phyloP scores from a whole-genome alignment of 1,140 invertebrate species.

The Bathynomus jamesi region DNA sequence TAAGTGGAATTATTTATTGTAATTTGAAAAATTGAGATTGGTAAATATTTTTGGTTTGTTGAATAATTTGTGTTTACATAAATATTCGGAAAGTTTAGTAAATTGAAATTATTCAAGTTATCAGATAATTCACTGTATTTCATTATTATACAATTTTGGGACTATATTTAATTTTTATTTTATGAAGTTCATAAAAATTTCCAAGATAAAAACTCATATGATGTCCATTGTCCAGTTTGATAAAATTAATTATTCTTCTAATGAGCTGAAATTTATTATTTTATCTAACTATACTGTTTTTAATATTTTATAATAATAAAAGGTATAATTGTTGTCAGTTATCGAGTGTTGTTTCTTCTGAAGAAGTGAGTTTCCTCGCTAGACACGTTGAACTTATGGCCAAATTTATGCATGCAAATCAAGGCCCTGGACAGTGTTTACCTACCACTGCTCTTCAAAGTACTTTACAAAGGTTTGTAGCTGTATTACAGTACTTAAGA shows the following conservation, averaged over 20 bases:
- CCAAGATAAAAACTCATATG: too few relatives aligned
- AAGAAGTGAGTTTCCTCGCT: constrained; percentile 30
- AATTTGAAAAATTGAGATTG: not conserved
- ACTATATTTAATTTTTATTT: too few relatives aligned
- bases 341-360: constrained; percentile 21
- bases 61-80: too few relatives aligned
- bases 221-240: too few relatives aligned
- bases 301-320: not conserved
- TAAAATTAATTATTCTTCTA: too few relatives aligned
- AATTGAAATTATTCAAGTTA: too few relatives aligned
- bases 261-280: too few relatives aligned
- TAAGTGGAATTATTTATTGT: constrained; percentile 18
- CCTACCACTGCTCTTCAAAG: not conserved
- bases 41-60: not conserved
- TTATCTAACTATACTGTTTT: not conserved
- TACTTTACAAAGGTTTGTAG: not conserved
- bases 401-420: constrained; percentile 24
- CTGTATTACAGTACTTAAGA: too few relatives aligned
- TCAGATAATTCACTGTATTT: too few relatives aligned
- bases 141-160: too few relatives aligned
- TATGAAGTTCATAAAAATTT: too few relatives aligned
- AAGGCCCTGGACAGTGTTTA: constrained; percentile 7
- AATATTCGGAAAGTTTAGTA: too few relatives aligned
- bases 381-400: constrained; percentile 28
- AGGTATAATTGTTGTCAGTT: constrained; percentile 16